phyloP scores from a whole-genome alignment of 2,113 vertebrate species.

The Machaerirhynchus nigripectus region DNA sequence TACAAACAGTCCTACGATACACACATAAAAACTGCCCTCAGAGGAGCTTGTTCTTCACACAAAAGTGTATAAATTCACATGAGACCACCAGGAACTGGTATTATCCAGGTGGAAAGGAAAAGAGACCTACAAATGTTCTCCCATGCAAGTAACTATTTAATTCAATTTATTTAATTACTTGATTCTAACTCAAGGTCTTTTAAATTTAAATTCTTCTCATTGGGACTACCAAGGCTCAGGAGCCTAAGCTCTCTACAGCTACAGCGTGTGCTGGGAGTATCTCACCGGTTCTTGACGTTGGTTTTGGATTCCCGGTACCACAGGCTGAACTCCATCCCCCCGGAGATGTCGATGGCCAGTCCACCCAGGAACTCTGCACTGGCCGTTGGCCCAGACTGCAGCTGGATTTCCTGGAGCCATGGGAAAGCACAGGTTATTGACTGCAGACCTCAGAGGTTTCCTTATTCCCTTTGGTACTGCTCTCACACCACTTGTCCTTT shows the following conservation, averaged over 20 bases:
- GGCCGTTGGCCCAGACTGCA: conserved; percentile 89
- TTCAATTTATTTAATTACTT: not conserved
- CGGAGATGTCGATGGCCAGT: conserved; percentile 92
- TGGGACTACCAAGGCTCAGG: not conserved
- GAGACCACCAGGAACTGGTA: not conserved
- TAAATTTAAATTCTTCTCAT: not conserved
- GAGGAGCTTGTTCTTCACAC: not conserved
- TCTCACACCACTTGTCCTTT: not conserved
- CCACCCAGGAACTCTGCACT: conserved; percentile 85
- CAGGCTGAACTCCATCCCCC: conserved; percentile 97
- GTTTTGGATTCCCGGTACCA: conserved; percentile 99
- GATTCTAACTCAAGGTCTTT: not conserved
- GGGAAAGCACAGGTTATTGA: not conserved
- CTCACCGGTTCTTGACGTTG: conserved; percentile 91
- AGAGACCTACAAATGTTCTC: not conserved
- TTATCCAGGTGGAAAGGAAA: not conserved
- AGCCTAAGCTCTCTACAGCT: not conserved
- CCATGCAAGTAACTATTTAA: not conserved
- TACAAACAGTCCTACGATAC: not conserved
- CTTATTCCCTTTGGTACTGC: not conserved
- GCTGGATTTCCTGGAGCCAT: conserved; percentile 80
- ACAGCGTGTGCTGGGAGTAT: not conserved
- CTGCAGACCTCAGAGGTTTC: not conserved
- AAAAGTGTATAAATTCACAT: not conserved
- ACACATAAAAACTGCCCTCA: not conserved